Evolutionary conservation across 92 coral and sea anemone species (phyloP), one percentile per base, ranked within the genome.

Genomic region (Heteractis magnifica): DNA sequence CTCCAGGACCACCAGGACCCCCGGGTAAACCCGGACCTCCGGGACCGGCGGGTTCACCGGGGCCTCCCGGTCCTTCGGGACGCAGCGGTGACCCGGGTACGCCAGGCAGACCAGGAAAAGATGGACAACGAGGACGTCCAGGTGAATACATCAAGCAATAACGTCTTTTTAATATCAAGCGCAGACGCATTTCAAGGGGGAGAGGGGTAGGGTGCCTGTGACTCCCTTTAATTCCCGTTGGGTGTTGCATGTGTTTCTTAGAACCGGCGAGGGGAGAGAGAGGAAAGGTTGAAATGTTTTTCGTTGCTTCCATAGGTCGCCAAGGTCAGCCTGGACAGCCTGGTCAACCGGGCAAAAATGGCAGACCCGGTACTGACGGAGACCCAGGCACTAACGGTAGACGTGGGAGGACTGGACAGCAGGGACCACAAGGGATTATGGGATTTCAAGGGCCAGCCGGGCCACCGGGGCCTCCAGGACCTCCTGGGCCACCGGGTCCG

Each of bases 401-500:
- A 56, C 84, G 77, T 10, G 91, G 91, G 41, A 72, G 79, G 71
- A 85, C 86, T 49, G 91, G 91, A 10, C 77, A 6, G 78, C 81
- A 44, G n/a, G 89, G 85, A 8, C 80, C n/a, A 65, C 79, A 74
- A 81, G 89, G 89, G n/a, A 21, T 49, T 18, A 50, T 52, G 65
- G 89, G 85, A 12, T 85, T 58, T 10, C 76, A 49, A 59, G 90
- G 86, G 51, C 86, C 90, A 6, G 82, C 81, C 44, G 89, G 89
- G 73, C 73, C 78, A 50, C 52, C 71, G 14, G 90, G 90, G 21
- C 65, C 72, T 51, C 77, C 72, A n/a, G 91, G 91, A 51, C 79
- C 79, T 53, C 88, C 72, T 18, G 91, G 91, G 52, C 81, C 78
- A 79, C 88, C 76, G 49, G 91, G 91, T 11, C 51, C 44, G n/a